Evolutionary conservation across 1,140 invertebrate species (phyloP), one percentile per base, ranked within the genome.

Genomic region (Orchesella cincta): DNA sequence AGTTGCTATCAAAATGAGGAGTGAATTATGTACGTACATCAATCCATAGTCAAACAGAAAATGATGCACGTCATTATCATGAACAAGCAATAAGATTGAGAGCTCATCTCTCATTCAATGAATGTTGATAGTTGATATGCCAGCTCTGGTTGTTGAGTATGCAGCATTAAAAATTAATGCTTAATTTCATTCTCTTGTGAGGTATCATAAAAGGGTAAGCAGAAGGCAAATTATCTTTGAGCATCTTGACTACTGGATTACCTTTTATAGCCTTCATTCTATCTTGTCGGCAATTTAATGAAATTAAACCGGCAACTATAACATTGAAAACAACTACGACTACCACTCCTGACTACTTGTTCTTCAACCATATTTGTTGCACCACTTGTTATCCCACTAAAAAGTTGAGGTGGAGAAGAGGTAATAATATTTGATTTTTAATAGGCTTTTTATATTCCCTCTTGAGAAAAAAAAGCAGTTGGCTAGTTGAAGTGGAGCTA

Each of bases 341-440:
- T n/a, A n/a, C n/a, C 62, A 67, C 62, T 67, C 62, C 62, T 67
- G 62, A 3, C 52, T 26, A 57, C 52, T 26, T 57, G 8, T 57
- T 57, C 23, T 57, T 31, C 62, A n/a, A 31, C 62, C 62, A 67
- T 67, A 67, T 67, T 67, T 31, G 62, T 67, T 67, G 31, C 28
- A 33, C 12, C 31, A 67, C 54, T 57, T 14, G 62, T 67, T 67
- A 67, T 67, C 12, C 31, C n/a, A 67, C 62, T 67, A 67, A 67
- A 29, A 67, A 67, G 31, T 67, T 67, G 28, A 67, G 33, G 62
- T 67, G 62, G 62, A n/a, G n/a, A n/a, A n/a, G n/a, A 23, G 31
- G 62, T 33, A 67, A 67, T 67, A 67, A 67, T 67, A 67, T 67
- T 67, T 67, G 62, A 67, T 67, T 67, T 67, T 67, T 67, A 67